phyloP scores from a whole-genome alignment of 2,888 invertebrate genomes.

The Agriopis leucophaearia region DNA sequence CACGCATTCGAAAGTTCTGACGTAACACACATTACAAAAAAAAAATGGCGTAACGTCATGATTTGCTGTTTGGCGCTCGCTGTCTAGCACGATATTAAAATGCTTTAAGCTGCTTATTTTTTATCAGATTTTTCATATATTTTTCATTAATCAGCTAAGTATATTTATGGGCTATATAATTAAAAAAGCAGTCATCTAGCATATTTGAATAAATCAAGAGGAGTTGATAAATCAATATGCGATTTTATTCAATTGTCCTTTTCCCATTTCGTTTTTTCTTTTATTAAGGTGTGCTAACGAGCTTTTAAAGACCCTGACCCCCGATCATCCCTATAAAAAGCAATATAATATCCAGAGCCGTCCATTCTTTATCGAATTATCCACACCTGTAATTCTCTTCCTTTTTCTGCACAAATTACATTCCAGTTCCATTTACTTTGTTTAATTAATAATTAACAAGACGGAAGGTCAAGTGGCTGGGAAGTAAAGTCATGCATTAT shows the following conservation, averaged over 20 bases:
- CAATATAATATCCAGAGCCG: slow-evolving; percentile 6
- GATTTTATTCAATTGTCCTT: not conserved
- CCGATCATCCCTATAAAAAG: slow-evolving; percentile 1
- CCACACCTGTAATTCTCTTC: slow-evolving; percentile 15
- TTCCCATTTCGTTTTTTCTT: not conserved
- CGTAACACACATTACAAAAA: too few relatives aligned
- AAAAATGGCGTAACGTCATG: too few relatives aligned
- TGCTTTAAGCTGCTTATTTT: too few relatives aligned
- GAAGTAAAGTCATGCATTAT: not conserved
- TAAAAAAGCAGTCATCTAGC: too few relatives aligned
- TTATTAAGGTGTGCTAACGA: slow-evolving; percentile 6
- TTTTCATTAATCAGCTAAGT: too few relatives aligned
- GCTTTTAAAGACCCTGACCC: slow-evolving; percentile 2
- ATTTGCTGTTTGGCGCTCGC: too few relatives aligned
- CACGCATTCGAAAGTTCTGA: too few relatives aligned
- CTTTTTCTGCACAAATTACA: slow-evolving; percentile 16
- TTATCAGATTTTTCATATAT: too few relatives aligned
- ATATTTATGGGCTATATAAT: too few relatives aligned
- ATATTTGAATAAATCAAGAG: too few relatives aligned
- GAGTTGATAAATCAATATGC: too few relatives aligned
- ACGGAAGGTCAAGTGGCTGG: not conserved
- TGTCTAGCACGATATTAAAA: too few relatives aligned
- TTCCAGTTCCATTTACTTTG: slow-evolving; percentile 13
- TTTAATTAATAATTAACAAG: slow-evolving; percentile 17
- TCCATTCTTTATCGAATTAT: slow-evolving; percentile 15